Percentiles rank a stretch among this genome's conserved stretches.
phyloP scores from a whole-genome alignment of 2,113 vertebrate genomes.

The Vidua chalybeata region DNA sequence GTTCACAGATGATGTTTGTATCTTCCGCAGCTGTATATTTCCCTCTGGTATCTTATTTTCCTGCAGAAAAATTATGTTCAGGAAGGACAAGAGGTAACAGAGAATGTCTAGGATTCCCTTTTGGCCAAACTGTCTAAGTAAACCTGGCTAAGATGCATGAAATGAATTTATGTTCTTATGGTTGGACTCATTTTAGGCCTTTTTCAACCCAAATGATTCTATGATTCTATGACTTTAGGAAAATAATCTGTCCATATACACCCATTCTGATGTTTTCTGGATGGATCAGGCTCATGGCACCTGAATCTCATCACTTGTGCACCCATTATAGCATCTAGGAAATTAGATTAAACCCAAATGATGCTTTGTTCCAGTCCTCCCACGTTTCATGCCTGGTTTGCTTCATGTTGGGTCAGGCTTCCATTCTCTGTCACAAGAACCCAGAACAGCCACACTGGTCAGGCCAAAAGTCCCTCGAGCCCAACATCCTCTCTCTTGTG shows the following conservation, averaged over 20 bases:
- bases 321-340: neutral
- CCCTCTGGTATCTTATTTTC: neutral
- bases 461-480: neutral
- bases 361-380: neutral
- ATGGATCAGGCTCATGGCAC: neutral
- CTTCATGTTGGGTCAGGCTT: fast-evolving
- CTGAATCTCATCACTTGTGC: neutral
- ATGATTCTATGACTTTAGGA: neutral
- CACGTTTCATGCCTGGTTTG: neutral
- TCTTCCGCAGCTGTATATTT: neutral
- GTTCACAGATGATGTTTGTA: neutral
- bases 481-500: neutral
- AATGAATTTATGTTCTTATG: neutral
- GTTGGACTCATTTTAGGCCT: neutral
- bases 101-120: neutral
- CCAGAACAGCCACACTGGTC: neutral
- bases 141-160: neutral
- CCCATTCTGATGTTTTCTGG: neutral
- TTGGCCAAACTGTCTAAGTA: neutral
- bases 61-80: neutral
- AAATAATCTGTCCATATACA: fast-evolving
- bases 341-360: neutral
- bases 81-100: neutral
- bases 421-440: neutral
- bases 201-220: neutral